Conservation (phyloP, 1,140 invertebrate species). For the Zaprionus taronus region DNA sequence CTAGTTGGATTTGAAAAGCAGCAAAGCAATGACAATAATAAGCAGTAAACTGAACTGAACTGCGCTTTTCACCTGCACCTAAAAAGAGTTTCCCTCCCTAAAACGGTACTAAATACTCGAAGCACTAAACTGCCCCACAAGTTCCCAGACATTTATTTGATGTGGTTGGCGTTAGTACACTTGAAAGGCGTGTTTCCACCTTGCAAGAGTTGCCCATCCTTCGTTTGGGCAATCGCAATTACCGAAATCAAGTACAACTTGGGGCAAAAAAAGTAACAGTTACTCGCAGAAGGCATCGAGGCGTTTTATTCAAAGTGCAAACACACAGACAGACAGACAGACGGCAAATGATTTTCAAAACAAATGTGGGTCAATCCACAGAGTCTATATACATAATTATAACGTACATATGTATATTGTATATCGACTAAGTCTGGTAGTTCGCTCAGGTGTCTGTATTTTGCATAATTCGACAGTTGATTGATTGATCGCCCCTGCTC, state of each 20-base stretch:
- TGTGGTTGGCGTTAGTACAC: constrained; percentile 14
- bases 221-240: constrained; percentile 19
- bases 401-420: background rate
- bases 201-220: constrained; percentile 30
- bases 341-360: constrained; percentile 21
- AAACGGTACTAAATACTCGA: constrained; percentile 20
- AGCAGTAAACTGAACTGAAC: constrained; percentile 27
- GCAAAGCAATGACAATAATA: constrained; percentile 22
- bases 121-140: constrained; percentile 17
- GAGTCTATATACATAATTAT: background rate
- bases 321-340: background rate
- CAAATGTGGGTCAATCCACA: constrained; percentile 41
- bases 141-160: constrained; percentile 22
- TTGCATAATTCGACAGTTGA: constrained; percentile 41
- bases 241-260: constrained; percentile 12
- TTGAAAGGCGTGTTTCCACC: constrained; percentile 26
- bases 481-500: constrained; percentile 25
- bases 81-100: background rate
- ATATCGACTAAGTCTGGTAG: constrained; percentile 1
- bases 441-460: constrained; percentile 19
- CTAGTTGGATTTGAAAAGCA: constrained; percentile 9
- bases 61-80: constrained; percentile 23
- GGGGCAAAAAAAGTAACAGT: constrained; percentile 34
- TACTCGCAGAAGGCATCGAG: constrained; percentile 23
- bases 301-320: constrained; percentile 32